These are phyloP conservation scores for Bimastos eiseni DNA, from an alignment of 2,888 invertebrate species.

Conservation along the genomic window DNA sequence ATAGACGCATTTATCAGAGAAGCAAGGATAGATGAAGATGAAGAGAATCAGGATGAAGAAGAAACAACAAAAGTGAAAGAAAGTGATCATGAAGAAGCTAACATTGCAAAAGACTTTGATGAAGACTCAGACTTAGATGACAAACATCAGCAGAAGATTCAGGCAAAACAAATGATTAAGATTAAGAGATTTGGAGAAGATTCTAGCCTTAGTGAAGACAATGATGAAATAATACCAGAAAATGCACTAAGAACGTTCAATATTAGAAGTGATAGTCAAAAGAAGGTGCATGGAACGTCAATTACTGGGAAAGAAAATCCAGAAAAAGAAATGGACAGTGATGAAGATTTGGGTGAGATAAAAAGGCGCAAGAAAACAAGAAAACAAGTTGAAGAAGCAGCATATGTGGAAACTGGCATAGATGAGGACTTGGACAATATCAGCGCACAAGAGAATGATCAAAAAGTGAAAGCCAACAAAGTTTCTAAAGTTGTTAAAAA, in stretches of 20 bases:
- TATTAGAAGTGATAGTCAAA: too few relatives aligned
- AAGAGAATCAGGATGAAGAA: constrained; percentile 1
- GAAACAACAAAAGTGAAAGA: background rate
- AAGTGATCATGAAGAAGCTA: background rate
- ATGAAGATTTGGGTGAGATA: background rate
- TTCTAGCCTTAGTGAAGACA: background rate
- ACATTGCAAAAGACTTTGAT: background rate
- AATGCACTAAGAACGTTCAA: background rate
- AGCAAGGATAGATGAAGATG: background rate
- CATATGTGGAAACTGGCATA: background rate
- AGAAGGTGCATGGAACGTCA: background rate
- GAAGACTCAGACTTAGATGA: background rate
- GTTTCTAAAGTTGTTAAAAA: background rate
- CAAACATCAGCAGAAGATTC: background rate
- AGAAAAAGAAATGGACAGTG: background rate
- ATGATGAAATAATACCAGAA: background rate
- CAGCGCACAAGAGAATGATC: background rate
- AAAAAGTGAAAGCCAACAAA: background rate
- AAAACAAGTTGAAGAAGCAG: background rate
- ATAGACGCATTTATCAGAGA: background rate
- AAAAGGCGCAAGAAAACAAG: background rate
- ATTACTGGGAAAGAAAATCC: background rate
- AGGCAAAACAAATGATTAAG: background rate
- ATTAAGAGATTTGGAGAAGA: constrained; percentile 9
- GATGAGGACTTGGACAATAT: background rate